phyloP scores from a whole-genome alignment of 2,797 vertebrate genomes.

The Danio choprae region DNA sequence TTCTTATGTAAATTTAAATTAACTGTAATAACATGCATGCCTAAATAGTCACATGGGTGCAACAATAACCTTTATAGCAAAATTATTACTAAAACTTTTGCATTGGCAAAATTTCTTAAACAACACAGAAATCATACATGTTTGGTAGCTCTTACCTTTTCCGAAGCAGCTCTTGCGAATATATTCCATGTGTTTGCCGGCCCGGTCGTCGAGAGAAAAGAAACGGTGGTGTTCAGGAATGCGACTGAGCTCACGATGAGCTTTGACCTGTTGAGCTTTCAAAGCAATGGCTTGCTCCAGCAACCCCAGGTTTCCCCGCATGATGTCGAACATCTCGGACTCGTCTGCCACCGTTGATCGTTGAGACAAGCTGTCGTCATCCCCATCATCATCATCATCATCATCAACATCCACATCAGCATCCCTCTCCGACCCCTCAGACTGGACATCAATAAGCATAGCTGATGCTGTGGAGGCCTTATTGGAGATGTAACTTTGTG shows the following conservation, averaged over 20 bases:
- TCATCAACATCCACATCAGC: conserved; percentile 72
- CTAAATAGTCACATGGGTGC: neutral
- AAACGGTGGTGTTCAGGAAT: conserved; percentile 75
- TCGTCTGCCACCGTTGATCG: conserved; percentile 87
- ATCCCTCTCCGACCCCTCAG: conserved; percentile 86
- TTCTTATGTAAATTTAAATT: too few relatives aligned
- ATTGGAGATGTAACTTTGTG: conserved; percentile 65
- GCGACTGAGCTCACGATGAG: conserved; percentile 76
- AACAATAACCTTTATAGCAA: too few relatives aligned
- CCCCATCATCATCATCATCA: conserved; percentile 80
- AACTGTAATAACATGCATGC: neutral
- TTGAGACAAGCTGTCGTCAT: conserved; percentile 87
- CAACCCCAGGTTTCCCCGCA: conserved; percentile 93
- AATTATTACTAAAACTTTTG: neutral
- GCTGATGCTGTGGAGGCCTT: conserved; percentile 80
- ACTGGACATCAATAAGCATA: conserved; percentile 86
- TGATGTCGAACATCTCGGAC: conserved; percentile 96
- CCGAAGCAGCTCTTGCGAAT: conserved; percentile 91
- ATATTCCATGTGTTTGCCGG: conserved; percentile 84
- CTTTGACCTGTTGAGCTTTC: conserved; percentile 93
- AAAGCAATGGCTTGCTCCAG: conserved; percentile 97
- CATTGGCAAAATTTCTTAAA: neutral
- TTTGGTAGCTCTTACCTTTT: conserved; percentile 80
- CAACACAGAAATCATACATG: neutral
- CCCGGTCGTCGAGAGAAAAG: conserved; percentile 85